A percentile compares a stretch with the other conserved stretches of the same genome.
phyloP scores from a whole-genome alignment of 1,140 invertebrate species.

The Luehdorfia chinensis region DNA sequence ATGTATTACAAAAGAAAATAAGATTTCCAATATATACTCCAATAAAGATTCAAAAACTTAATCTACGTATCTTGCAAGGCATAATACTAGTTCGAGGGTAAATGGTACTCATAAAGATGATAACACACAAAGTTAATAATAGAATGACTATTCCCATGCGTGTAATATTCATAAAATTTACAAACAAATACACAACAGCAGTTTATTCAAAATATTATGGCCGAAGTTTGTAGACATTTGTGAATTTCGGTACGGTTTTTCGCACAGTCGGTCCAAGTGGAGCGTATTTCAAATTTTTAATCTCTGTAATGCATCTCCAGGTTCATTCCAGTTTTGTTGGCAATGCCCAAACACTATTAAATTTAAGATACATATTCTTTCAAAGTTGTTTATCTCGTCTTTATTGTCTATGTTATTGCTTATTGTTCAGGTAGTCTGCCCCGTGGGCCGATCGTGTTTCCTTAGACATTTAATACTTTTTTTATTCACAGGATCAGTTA shows the following conservation, averaged over 20 bases:
- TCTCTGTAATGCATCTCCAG: constrained; percentile 11
- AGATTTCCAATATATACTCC: too few relatives aligned
- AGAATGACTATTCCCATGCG: background rate
- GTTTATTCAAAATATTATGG: constrained; percentile 2
- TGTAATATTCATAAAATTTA: constrained; percentile 1
- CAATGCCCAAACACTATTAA: constrained; percentile 5
- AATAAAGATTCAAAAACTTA: background rate
- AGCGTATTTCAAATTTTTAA: constrained; percentile 15
- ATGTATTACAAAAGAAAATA: too few relatives aligned
- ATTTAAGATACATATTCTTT: constrained; percentile 8
- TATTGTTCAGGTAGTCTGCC: too few relatives aligned
- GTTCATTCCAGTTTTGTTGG: constrained; percentile 3
- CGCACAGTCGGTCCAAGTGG: background rate
- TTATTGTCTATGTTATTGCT: background rate
- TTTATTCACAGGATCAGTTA: too few relatives aligned
- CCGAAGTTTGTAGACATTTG: constrained; percentile 3
- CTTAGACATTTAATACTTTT: too few relatives aligned
- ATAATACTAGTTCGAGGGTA: background rate
- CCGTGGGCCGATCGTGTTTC: too few relatives aligned
- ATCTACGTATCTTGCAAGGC: background rate
- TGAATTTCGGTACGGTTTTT: background rate
- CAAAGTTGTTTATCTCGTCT: background rate
- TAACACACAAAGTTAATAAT: constrained; percentile 2
- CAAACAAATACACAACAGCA: constrained; percentile 12
- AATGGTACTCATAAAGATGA: background rate